Conservation (phyloP, 2,113 vertebrate genomes). For the Poeciliopsis retropinna region DNA sequence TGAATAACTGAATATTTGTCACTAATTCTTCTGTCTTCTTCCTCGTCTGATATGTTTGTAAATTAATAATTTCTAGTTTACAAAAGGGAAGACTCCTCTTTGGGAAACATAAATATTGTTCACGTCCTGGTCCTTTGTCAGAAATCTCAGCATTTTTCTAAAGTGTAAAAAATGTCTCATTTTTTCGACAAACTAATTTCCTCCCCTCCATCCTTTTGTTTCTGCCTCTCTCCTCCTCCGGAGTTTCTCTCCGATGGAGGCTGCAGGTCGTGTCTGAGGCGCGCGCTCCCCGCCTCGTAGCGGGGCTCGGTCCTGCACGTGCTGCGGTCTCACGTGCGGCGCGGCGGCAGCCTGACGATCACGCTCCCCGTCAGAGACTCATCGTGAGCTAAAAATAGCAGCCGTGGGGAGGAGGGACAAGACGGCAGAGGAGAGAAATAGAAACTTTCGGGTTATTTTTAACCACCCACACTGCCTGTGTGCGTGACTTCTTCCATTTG, state of each 20-base stretch:
- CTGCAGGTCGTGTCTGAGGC: conserved; percentile 24
- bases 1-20: too few species aligned
- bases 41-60: too few species aligned
- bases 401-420: conserved; percentile 18
- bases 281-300: conserved; percentile 13
- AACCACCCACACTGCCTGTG: conserved; percentile 22
- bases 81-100: not conserved
- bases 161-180: too few species aligned
- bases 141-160: not conserved
- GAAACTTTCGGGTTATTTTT: conserved; percentile 64
- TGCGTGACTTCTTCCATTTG: conserved; percentile 10
- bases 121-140: too few species aligned
- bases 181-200: too few species aligned
- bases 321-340: conserved; percentile 61
- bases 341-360: conserved; percentile 50
- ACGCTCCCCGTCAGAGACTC: conserved; percentile 41
- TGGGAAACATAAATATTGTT: not conserved
- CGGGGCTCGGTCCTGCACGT: conserved; percentile 45
- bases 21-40: not conserved
- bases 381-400: conserved; percentile 65
- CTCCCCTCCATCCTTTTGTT: too few species aligned
- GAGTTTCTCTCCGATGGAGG: not conserved
- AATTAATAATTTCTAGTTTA: not conserved
- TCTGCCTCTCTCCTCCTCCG: not conserved
- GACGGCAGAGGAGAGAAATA: conserved; percentile 49